These are phyloP conservation scores for Phymanthus crucifer DNA, from an alignment of 92 coral and sea anemone species.

Conservation along the genomic window DNA sequence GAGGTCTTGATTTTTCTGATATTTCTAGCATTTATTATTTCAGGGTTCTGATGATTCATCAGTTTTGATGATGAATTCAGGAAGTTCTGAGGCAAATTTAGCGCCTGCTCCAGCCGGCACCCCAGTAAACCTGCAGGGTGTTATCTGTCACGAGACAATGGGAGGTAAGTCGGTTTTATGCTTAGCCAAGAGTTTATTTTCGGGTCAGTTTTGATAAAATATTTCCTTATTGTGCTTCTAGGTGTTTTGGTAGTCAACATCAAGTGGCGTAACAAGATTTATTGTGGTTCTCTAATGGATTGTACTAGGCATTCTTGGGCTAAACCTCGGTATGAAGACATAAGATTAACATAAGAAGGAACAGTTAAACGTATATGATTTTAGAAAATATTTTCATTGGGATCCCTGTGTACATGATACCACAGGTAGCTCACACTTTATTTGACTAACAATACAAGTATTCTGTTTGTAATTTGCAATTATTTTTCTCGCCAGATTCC, in stretches of 20 bases:
- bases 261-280: slow-evolving; percentile 93
- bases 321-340: slow-evolving; percentile 71
- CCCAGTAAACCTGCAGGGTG: slow-evolving; percentile 89
- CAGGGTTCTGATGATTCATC: slow-evolving; percentile 37
- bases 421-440: neutral
- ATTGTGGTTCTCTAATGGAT: slow-evolving; percentile 88
- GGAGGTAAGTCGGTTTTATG: slow-evolving; percentile 50
- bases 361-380: no score
- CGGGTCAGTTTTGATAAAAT: no score
- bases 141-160: slow-evolving; percentile 88
- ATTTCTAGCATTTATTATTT: neutral
- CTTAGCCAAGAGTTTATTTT: no score
- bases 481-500: slow-evolving; percentile 43
- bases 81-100: slow-evolving; percentile 40
- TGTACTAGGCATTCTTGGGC: slow-evolving; percentile 97
- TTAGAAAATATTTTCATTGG: neutral
- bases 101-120: slow-evolving; percentile 85
- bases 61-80: slow-evolving; percentile 6
- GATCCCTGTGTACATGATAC: neutral
- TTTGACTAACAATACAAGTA: no score
- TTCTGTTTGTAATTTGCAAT: no score
- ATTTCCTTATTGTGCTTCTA: slow-evolving; percentile 14
- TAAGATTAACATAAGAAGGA: no score
- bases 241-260: slow-evolving; percentile 95
- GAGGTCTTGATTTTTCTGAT: neutral